A percentile compares a stretch with the other conserved stretches of the same genome.
Evolutionary conservation across 2,888 invertebrate genomes (phyloP).

Genomic region (Sphaerophoria rueppellii): DNA sequence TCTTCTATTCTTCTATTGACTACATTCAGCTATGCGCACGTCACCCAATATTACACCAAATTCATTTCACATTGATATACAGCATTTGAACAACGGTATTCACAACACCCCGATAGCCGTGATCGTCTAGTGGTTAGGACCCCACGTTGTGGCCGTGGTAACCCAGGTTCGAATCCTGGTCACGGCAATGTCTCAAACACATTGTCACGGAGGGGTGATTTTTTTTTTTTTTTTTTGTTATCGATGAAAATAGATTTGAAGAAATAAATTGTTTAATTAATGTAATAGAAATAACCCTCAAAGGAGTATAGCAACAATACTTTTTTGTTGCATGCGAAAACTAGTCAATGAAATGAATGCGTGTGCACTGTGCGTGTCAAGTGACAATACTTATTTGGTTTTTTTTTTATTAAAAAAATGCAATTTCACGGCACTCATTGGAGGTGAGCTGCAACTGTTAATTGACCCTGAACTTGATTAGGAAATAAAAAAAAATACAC

Average conservation of each 20-base stretch:
- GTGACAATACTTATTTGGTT: not conserved
- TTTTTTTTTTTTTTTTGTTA: conserved; percentile 5
- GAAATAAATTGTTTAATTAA: not conserved
- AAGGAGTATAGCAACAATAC: too few relatives aligned
- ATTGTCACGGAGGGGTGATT: conserved; percentile 40
- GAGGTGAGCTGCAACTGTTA: not conserved
- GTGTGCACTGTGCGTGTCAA: conserved; percentile 10
- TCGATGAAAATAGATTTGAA: not conserved
- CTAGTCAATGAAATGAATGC: not conserved
- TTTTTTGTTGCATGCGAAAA: too few relatives aligned
- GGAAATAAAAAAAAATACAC: too few relatives aligned
- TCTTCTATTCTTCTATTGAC: not conserved
- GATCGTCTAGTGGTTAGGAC: conserved; percentile 60
- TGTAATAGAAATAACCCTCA: too few relatives aligned
- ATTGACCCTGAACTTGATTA: conserved; percentile 63
- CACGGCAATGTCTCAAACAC: conserved; percentile 53
- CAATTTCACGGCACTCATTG: conserved; percentile 3
- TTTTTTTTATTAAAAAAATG: not conserved
- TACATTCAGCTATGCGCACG: not conserved
- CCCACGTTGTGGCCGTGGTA: conserved; percentile 61
- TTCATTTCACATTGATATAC: not conserved
- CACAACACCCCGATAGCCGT: conserved; percentile 36
- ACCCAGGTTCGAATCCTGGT: conserved; percentile 61
- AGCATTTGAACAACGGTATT: not conserved
- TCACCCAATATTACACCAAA: not conserved